A percentile compares a stretch with the other conserved stretches of the same genome.
phyloP scores from a whole-genome alignment of 2,888 invertebrate genomes.

The Globia sparganii region DNA sequence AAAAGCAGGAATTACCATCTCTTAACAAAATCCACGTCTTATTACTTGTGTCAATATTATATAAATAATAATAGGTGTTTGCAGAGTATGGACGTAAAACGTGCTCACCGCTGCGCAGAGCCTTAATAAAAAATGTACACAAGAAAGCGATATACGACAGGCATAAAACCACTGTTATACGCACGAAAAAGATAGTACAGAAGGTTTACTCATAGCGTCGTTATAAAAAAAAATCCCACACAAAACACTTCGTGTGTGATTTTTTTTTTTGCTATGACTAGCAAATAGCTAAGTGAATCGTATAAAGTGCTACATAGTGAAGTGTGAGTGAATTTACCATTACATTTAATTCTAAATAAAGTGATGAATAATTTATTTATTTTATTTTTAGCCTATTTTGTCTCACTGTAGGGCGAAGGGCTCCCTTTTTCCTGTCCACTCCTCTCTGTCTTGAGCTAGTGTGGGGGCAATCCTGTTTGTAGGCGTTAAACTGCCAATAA shows the following conservation, averaged over 20 bases:
- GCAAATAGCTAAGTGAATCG: background rate
- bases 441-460: background rate
- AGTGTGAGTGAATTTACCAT: background rate
- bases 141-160: constrained; percentile 44
- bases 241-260: background rate
- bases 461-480: background rate
- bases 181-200: background rate
- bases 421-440: background rate
- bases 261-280: background rate
- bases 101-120: constrained; percentile 33
- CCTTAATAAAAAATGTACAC: constrained; percentile 44
- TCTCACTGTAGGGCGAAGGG: background rate
- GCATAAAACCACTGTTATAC: constrained; percentile 26
- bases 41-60: constrained; percentile 46
- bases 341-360: background rate
- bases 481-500: background rate
- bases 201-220: constrained; percentile 23
- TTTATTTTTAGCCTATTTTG: background rate
- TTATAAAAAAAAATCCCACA: too few relatives aligned
- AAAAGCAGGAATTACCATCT: constrained; percentile 14
- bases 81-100: constrained; percentile 41
- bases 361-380: background rate
- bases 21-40: constrained; percentile 8
- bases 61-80: constrained; percentile 44
- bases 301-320: background rate